Evolutionary conservation across 1,140 invertebrate species (phyloP), one percentile per base, ranked within the genome.

Genomic region (Tetramorium simillimum): DNA sequence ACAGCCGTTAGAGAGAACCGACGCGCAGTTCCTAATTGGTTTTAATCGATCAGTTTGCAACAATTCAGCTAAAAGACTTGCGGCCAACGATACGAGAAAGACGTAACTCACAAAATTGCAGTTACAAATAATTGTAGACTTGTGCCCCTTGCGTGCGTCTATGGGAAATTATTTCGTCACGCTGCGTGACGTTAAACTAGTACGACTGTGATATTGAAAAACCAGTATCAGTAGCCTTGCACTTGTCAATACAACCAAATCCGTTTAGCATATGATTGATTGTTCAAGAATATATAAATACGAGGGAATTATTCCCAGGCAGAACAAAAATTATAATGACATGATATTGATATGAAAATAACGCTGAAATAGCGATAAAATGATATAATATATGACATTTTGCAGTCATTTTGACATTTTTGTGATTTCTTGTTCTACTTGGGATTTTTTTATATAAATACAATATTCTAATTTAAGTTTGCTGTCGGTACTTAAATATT

Each of bases 171-270:
- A 18, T 46, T 58, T 62, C 43, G 69, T 84, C 14, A 84, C 56
- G 24, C 24, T 75, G 40, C 43, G 14, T 60, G 53, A 56, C 56
- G 18, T 60, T 60, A 53, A 46, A 82, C 80, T 58, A 58, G 67
- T 60, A 46, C 0, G 40, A 46, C 24, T 53, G 65, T 51, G 28
- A 18, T 43, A 56, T 70, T 70, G 46, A 70, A 58, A 43, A 81
- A 46, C 51, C 12, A 84, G 46, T 81, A 62, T 75, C 18, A 24
- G n/a, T 49, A 60, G 62, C 53, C 53, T 43, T 84, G 70, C 12
- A 37, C 51, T 70, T 73, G 53, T 33, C 28, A 80, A 2, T 80
- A 10, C 10, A 62, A 43, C 7, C 6, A 80, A 51, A 43, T 53
- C 12, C 12, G 33, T 43, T 81, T 33, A 58, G 10, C 51, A 72